Evolutionary conservation across 2,797 vertebrate species (phyloP).

Genomic region (Austrolebias charrua): DNA sequence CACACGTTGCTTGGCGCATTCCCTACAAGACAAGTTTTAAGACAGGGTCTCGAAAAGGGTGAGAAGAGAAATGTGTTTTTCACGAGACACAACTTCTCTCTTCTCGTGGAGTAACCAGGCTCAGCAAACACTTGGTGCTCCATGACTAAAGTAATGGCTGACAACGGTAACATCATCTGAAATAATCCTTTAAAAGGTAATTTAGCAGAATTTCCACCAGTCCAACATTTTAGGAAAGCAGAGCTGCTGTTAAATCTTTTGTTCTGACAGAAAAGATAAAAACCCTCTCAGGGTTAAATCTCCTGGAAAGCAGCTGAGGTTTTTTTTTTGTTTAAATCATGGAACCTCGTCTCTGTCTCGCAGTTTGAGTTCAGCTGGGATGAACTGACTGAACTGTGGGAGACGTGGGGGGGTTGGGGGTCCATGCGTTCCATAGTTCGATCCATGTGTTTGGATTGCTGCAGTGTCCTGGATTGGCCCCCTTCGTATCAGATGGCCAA

Average conservation of each 20-base stretch:
- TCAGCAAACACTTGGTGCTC: too few species aligned
- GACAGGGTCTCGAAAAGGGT: too few species aligned
- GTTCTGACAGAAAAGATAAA: slow-evolving; percentile 4
- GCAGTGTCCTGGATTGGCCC: slow-evolving; percentile 62
- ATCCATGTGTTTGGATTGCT: slow-evolving; percentile 63
- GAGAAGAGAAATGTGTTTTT: too few species aligned
- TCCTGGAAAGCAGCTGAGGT: slow-evolving; percentile 2
- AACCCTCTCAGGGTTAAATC: background rate
- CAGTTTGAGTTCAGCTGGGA: slow-evolving; percentile 29
- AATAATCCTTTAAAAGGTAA: too few species aligned
- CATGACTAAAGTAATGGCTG: too few species aligned
- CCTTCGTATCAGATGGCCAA: slow-evolving; percentile 43
- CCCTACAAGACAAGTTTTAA: too few species aligned
- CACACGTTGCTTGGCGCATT: too few species aligned
- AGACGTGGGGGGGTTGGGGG: slow-evolving; percentile 13
- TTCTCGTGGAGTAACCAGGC: too few species aligned
- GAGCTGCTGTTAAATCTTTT: background rate
- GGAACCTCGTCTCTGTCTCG: slow-evolving; percentile 3
- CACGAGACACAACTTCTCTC: too few species aligned
- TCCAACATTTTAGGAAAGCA: too few species aligned
- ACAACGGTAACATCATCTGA: too few species aligned
- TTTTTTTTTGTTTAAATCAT: slow-evolving; percentile 11
- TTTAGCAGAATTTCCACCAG: too few species aligned
- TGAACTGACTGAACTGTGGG: slow-evolving; percentile 61
- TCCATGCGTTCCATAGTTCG: slow-evolving; percentile 51